phyloP scores from a whole-genome alignment of 30 jellyfish, hydroid and myxozoan species.

The Aurelia coerulea region DNA sequence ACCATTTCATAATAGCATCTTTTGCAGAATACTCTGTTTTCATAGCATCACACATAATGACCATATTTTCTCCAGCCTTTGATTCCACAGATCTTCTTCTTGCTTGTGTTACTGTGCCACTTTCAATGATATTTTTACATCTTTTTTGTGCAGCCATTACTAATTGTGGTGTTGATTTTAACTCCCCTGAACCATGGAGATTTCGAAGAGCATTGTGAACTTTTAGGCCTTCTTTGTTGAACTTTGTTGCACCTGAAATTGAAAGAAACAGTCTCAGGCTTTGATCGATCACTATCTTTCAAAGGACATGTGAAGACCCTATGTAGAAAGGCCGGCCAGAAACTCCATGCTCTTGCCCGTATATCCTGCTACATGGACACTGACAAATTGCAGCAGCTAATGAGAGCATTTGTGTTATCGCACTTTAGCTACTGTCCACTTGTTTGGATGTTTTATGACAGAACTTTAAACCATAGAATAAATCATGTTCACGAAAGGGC shows the following conservation, averaged over 20 bases:
- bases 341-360: no score
- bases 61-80: slow-evolving; percentile 59
- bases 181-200: slow-evolving; percentile 42
- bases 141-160: slow-evolving; percentile 34
- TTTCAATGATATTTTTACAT: slow-evolving; percentile 32
- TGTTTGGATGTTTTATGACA: no score
- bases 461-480: no score
- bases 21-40: slow-evolving; percentile 50
- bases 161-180: slow-evolving; percentile 9
- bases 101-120: slow-evolving; percentile 33
- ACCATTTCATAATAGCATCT: slow-evolving; percentile 74
- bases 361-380: no score
- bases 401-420: no score
- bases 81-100: slow-evolving; percentile 28
- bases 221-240: slow-evolving; percentile 51
- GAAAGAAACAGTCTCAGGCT: no score
- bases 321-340: no score
- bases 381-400: no score
- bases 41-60: slow-evolving; percentile 41
- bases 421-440: no score
- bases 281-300: no score
- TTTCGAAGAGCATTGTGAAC: slow-evolving; percentile 71
- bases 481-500: no score
- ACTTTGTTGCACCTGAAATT: slow-evolving; percentile 32
- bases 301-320: no score